Base-by-base conservation (phyloP, 1,140 invertebrate species). In the Drosophila miranda region DNA sequence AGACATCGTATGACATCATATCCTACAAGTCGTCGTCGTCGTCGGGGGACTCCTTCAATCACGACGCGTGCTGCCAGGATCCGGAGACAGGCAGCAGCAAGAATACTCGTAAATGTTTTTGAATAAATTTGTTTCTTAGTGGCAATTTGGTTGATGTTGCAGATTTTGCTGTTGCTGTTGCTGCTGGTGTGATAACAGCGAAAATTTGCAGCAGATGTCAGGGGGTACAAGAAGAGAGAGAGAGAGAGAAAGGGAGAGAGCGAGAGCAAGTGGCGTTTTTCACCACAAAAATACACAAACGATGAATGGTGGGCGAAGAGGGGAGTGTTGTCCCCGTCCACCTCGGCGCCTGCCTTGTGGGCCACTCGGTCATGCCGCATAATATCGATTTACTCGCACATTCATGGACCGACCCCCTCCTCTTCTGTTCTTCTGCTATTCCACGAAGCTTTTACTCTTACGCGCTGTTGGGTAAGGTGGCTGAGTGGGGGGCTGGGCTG, bases 321-420 rank as follows among this genome's bases (percentile, higher is more conserved):
- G 34, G 13, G 43, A 16, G 42, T 45, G 41, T 44, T 11, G 42
- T 9, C 52, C 51, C 48, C 63, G 26, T 16, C 16, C 16, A 16
- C 16, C 0, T 16, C 16, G 16, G 52, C 50, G 52, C 63, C 46
- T 45, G 75, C 64, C 78, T 78, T 88, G 83, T 82, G 78, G 82
- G 82, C 82, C 82, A 87, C 75, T 87, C 82, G 83, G 83, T 87
- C 87, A 87, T 73, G 82, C 81, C 81, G 82, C 81, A 84, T 74
- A 87, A 75, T 89, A 89, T 89, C 84, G 84, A 89, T 89, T 89
- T 79, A 75, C 81, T 13, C 50, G 7, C 55, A 26, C 19, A 49
- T 38, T 49, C 44, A 26, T 44, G 46, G 19, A 41, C 53, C n/a
- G 11, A 6, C 2, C 52, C 11, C 43, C 23, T 21, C 21, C 14